Percentiles rank a stretch among this genome's conserved stretches.
Evolutionary conservation across 2,888 invertebrate genomes (phyloP).

Genomic region (Arenicola marina): DNA sequence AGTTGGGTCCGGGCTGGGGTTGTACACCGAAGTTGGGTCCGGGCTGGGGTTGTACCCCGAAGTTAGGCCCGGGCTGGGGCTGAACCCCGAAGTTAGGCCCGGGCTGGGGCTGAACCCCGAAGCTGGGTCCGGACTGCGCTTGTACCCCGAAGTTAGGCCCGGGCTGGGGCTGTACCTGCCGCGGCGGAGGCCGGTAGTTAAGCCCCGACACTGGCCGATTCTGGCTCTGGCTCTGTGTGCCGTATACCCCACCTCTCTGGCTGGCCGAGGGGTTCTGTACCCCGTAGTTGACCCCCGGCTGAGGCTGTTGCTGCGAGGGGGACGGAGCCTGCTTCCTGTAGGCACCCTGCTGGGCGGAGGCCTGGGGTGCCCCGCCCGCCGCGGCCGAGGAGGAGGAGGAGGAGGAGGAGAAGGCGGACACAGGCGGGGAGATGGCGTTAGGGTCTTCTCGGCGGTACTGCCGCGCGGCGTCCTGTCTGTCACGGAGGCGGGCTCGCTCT

Average conservation of each 20-base stretch:
- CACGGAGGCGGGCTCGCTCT: neutral
- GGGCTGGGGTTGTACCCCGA: neutral
- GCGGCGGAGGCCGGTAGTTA: neutral
- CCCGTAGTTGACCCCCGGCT: neutral
- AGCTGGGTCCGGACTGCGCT: neutral
- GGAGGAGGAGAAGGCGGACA: neutral
- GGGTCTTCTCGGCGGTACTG: neutral
- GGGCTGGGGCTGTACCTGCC: constrained; percentile 5
- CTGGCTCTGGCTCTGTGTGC: too few relatives aligned
- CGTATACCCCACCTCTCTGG: too few relatives aligned
- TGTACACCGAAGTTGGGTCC: neutral
- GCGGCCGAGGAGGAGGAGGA: neutral
- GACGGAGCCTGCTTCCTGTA: neutral
- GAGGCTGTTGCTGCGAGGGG: neutral
- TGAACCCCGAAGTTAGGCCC: constrained; percentile 4
- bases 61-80: constrained; percentile 3
- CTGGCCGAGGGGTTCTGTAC: neutral
- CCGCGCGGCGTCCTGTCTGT: neutral
- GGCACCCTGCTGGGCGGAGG: neutral
- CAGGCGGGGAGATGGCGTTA: neutral
- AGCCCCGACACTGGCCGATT: neutral
- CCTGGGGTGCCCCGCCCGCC: too few relatives aligned
- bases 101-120: neutral
- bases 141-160: neutral
- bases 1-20: neutral